phyloP scores from a whole-genome alignment of 2,888 invertebrate genomes.

The Callyntrura guangdongensis region DNA sequence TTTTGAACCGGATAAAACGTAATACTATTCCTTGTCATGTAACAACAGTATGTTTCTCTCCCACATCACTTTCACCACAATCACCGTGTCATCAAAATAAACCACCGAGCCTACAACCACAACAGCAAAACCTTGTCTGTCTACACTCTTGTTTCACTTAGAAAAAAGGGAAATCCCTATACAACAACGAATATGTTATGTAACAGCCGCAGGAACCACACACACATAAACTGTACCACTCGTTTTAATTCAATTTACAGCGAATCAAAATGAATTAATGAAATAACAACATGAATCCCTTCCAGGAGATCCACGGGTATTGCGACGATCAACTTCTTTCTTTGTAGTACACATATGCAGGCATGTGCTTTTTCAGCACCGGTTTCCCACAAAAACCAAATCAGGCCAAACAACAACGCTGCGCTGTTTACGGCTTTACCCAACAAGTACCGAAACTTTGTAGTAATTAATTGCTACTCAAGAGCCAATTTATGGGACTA shows the following conservation, averaged over 20 bases:
- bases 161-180: neutral
- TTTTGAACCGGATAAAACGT: neutral
- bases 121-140: neutral
- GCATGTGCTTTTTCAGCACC: neutral
- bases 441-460: no score
- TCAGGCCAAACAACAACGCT: neutral
- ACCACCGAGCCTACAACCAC: constrained; percentile 24
- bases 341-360: neutral
- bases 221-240: neutral
- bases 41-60: neutral
- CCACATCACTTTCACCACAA: constrained; percentile 24
- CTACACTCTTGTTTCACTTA: neutral
- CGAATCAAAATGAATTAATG: neutral
- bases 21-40: neutral
- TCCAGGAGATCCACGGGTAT: neutral
- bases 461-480: constrained; percentile 36
- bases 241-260: constrained; percentile 34
- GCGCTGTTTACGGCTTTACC: neutral
- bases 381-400: neutral
- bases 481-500: constrained; percentile 14
- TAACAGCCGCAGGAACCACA: constrained; percentile 4
- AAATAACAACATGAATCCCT: neutral
- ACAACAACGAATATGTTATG: neutral
- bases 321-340: neutral
- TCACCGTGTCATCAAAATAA: constrained; percentile 51